These are phyloP conservation scores for Pterocles burchelli DNA, from an alignment of 2,113 vertebrate genomes.

Conservation along the genomic window DNA sequence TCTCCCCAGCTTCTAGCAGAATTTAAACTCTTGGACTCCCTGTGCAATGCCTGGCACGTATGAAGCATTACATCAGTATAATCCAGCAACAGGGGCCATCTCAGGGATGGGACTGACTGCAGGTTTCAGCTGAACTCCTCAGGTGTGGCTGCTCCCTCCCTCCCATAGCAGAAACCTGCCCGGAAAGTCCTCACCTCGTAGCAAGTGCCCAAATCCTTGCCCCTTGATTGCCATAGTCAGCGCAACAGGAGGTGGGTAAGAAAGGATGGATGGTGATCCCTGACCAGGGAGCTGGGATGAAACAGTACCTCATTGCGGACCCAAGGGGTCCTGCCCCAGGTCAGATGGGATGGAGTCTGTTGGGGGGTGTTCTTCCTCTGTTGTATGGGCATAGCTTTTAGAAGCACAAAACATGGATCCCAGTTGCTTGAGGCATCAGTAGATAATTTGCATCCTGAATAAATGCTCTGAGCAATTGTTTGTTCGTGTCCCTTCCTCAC, in stretches of 20 bases:
- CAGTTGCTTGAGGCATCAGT: not conserved
- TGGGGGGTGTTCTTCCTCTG: not conserved
- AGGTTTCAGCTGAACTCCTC: not conserved
- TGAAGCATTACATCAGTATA: not conserved
- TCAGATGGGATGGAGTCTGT: not conserved
- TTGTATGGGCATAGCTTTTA: not conserved
- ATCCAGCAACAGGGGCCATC: not conserved
- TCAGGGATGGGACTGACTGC: not conserved
- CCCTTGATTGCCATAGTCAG: not conserved
- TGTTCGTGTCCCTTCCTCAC: not conserved
- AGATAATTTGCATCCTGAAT: not conserved
- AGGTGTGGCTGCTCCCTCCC: not conserved
- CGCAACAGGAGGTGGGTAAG: not conserved
- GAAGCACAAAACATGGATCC: not conserved
- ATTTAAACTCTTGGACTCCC: not conserved
- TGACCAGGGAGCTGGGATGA: fast-evolving
- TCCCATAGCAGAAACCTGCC: not conserved
- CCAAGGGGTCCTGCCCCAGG: not conserved
- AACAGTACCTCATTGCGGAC: not conserved
- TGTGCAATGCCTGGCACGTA: not conserved
- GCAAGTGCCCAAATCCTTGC: not conserved
- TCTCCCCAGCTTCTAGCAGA: not conserved
- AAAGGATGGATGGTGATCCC: not conserved
- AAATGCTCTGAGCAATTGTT: not conserved
- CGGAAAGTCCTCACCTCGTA: not conserved